phyloP scores from a whole-genome alignment of 35 echinoderm and acorn worm species.

The Ptychodera flava region DNA sequence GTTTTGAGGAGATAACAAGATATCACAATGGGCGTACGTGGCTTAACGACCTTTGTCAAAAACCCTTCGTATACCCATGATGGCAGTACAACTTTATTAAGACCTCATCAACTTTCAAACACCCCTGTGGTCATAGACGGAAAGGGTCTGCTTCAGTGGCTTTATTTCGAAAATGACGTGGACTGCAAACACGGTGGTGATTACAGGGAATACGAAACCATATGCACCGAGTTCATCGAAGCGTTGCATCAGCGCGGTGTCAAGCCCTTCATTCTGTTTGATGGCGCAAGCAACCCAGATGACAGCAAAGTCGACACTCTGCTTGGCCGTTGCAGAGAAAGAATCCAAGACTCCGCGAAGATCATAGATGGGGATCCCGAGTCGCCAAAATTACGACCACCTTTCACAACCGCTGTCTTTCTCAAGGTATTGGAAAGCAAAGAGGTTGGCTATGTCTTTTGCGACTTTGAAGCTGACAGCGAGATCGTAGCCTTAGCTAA shows the following conservation, averaged over 20 bases:
- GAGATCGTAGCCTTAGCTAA: slow-evolving; percentile 74
- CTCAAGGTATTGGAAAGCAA: slow-evolving; percentile 53
- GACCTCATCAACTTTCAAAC: slow-evolving; percentile 38
- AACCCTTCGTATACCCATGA: too few relatives aligned
- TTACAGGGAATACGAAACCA: slow-evolving; percentile 38
- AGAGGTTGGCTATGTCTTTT: slow-evolving; percentile 40
- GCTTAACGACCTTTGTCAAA: slow-evolving; percentile 65
- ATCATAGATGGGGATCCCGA: slow-evolving; percentile 29
- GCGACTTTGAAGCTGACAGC: slow-evolving; percentile 93
- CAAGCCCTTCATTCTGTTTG: slow-evolving; percentile 65
- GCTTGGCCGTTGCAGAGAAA: slow-evolving; percentile 36
- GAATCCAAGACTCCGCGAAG: slow-evolving; percentile 25
- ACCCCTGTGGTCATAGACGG: slow-evolving; percentile 80
- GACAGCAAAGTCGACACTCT: slow-evolving; percentile 66
- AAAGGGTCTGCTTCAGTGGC: slow-evolving; percentile 42
- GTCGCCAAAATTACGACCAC: slow-evolving; percentile 37
- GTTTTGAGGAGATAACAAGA: too few relatives aligned
- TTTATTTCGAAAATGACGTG: slow-evolving; percentile 15
- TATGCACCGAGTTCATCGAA: slow-evolving; percentile 37
- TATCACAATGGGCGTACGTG: slow-evolving; percentile 92
- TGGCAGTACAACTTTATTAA: slow-evolving; percentile 24
- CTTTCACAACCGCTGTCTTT: slow-evolving; percentile 24
- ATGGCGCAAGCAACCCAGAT: slow-evolving; percentile 68
- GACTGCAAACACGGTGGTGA: slow-evolving; percentile 68
- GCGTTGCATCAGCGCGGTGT: slow-evolving; percentile 53